Conservation (phyloP, 2,888 invertebrate species). For the Euclidia mi region DNA sequence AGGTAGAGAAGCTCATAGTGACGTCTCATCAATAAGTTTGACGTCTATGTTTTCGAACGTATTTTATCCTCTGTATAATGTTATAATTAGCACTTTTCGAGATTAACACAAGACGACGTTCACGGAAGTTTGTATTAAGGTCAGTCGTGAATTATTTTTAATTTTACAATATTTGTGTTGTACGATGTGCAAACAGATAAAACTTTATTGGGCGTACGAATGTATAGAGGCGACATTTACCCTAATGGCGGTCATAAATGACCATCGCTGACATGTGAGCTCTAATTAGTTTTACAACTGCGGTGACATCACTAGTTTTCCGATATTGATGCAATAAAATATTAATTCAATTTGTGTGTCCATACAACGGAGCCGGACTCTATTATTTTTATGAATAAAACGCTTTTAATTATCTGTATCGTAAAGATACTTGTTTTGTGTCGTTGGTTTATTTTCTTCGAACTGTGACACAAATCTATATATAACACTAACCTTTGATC, state of each 20-base stretch:
- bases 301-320: conserved; percentile 63
- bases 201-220: conserved; percentile 40
- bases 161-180: conserved; percentile 49
- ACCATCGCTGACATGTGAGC: conserved; percentile 60
- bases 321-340: conserved; percentile 60
- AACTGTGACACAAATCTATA: no score
- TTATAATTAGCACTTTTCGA: conserved; percentile 30
- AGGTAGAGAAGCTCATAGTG: not conserved
- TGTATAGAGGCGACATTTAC: conserved; percentile 50
- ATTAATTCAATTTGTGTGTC: conserved; percentile 68
- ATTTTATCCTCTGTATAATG: conserved; percentile 18
- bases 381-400: conserved; percentile 43
- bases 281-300: conserved; percentile 75
- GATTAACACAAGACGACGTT: conserved; percentile 13
- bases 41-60: not conserved
- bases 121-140: conserved; percentile 48
- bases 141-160: conserved; percentile 40
- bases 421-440: conserved; percentile 18
- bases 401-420: conserved; percentile 57
- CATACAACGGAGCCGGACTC: conserved; percentile 25
- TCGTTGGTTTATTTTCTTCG: not conserved
- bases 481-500: no score
- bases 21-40: not conserved
- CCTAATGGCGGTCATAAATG: conserved; percentile 62
- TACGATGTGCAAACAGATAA: conserved; percentile 47